Percentiles rank a stretch among this genome's conserved stretches.
Conservation (phyloP, 1,140 invertebrate species). For the Drosophila parvula region DNA sequence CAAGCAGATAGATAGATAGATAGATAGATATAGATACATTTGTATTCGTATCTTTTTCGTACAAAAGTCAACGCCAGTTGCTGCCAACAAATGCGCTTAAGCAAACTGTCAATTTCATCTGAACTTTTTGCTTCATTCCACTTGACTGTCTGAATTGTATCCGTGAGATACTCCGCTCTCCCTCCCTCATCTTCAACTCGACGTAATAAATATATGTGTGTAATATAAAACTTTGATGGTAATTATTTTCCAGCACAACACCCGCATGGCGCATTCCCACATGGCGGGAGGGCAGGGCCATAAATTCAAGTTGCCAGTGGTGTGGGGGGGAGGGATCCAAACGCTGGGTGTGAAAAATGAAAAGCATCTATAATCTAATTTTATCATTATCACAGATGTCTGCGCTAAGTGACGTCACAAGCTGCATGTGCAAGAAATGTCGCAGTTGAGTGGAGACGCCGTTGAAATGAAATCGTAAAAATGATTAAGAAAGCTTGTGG, state of each 20-base stretch:
- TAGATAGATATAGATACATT: slow-evolving; percentile 46
- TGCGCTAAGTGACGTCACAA: slow-evolving; percentile 78
- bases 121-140: slow-evolving; percentile 73
- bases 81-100: slow-evolving; percentile 69
- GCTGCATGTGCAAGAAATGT: slow-evolving; percentile 50
- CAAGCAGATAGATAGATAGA: slow-evolving; percentile 45
- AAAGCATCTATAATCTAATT: slow-evolving; percentile 82
- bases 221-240: slow-evolving; percentile 78
- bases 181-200: neutral
- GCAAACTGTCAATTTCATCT: slow-evolving; percentile 78
- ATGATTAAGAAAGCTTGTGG: slow-evolving; percentile 20
- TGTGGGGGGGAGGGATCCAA: neutral
- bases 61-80: slow-evolving; percentile 62
- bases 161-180: slow-evolving; percentile 35
- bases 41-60: slow-evolving; percentile 42
- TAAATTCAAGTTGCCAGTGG: slow-evolving; percentile 62
- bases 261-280: slow-evolving; percentile 71
- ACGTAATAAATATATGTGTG: slow-evolving; percentile 55
- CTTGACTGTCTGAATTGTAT: slow-evolving; percentile 50
- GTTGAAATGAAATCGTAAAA: slow-evolving; percentile 48
- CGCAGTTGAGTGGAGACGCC: slow-evolving; percentile 17
- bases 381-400: slow-evolving; percentile 82
- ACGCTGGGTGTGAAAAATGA: slow-evolving; percentile 74
- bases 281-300: slow-evolving; percentile 52
- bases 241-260: slow-evolving; percentile 75